phyloP scores from a whole-genome alignment of 2,888 invertebrate genomes.

The Aleiodes testaceus region DNA sequence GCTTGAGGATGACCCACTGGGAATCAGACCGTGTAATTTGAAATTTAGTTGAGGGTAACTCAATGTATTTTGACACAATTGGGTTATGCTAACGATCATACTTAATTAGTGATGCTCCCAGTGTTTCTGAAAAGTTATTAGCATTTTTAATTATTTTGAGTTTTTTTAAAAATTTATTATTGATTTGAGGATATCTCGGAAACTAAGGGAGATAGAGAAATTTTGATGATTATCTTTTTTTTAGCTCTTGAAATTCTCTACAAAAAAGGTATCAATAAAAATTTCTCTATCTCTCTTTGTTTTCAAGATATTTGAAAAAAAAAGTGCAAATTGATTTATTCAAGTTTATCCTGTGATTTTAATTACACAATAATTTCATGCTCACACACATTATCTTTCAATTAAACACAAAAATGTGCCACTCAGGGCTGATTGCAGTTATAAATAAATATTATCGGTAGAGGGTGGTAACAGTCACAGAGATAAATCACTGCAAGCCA shows the following conservation, averaged over 20 bases:
- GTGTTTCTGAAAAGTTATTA: background rate
- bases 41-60: background rate
- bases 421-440: background rate
- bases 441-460: slow-evolving; percentile 5
- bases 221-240: no score
- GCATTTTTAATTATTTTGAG: background rate
- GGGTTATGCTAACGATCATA: slow-evolving; percentile 16
- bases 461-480: slow-evolving; percentile 10
- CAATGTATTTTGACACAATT: slow-evolving; percentile 2
- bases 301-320: no score
- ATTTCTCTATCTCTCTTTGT: no score
- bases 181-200: no score
- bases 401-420: no score
- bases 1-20: background rate
- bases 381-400: no score
- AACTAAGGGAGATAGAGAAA: no score
- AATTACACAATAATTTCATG: no score
- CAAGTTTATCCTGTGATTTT: no score
- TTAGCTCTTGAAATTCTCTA: no score
- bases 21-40: slow-evolving; percentile 26
- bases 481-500: slow-evolving; percentile 39
- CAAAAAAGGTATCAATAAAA: no score
- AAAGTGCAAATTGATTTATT: no score
- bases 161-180: background rate
- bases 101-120: background rate